Conservation (phyloP, 2,113 vertebrate genomes). For the Poecile atricapillus region DNA sequence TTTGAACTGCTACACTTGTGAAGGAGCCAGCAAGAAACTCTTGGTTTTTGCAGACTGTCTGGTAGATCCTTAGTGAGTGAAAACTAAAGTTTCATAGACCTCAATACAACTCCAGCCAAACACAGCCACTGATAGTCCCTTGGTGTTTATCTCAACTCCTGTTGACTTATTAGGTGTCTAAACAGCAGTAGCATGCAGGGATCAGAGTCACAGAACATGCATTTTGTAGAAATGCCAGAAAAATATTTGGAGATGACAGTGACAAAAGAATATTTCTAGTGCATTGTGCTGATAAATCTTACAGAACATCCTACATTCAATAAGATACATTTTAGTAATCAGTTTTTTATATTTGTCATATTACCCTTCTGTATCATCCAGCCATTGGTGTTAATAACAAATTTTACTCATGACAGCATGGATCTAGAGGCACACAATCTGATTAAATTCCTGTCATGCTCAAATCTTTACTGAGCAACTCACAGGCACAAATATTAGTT, state of each 20-base stretch:
- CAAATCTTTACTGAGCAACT: not conserved
- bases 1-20: constrained; percentile 31
- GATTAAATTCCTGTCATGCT: not conserved
- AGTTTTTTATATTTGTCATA: not conserved
- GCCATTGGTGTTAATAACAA: not conserved
- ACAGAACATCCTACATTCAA: not conserved
- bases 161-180: constrained; percentile 39
- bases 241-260: not conserved
- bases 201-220: not conserved
- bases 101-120: not conserved
- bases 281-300: not conserved
- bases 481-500: not conserved
- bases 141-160: not conserved
- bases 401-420: not conserved
- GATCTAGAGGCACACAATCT: not conserved
- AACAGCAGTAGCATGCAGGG: constrained; percentile 6
- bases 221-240: not conserved
- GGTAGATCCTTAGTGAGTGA: not conserved
- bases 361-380: not conserved
- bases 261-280: not conserved
- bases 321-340: not conserved
- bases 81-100: not conserved
- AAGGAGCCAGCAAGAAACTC: not conserved
- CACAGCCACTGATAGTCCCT: not conserved
- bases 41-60: not conserved